A percentile compares a stretch with the other conserved stretches of the same genome.
These are phyloP conservation scores for Iphiclides podalirius DNA, from an alignment of 2,888 invertebrate genomes.

Conservation along the genomic window DNA sequence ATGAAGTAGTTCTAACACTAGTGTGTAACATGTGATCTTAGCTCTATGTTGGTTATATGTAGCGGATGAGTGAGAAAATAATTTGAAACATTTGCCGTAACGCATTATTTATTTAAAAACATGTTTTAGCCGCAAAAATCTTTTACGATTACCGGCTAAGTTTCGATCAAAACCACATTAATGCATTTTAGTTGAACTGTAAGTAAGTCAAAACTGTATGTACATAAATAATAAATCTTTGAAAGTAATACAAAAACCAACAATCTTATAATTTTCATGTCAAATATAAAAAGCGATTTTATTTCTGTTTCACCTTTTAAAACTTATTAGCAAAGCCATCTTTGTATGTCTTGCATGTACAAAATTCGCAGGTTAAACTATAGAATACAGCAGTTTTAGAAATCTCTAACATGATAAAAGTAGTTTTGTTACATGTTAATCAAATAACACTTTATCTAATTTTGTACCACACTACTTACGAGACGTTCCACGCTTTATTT, in stretches of 20 bases:
- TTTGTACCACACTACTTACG: too few species aligned
- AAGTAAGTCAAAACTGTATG: slow-evolving; percentile 46
- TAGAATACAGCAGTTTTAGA: too few species aligned
- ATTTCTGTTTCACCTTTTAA: too few species aligned
- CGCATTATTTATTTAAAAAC: slow-evolving; percentile 37
- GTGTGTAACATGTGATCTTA: slow-evolving; percentile 47
- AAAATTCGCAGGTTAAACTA: too few species aligned
- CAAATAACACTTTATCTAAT: too few species aligned
- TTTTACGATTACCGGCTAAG: slow-evolving; percentile 40
- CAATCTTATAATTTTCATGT: not conserved
- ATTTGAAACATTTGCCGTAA: slow-evolving; percentile 35
- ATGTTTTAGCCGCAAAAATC: slow-evolving; percentile 1
- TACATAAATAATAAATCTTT: slow-evolving; percentile 25
- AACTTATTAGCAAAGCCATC: not conserved
- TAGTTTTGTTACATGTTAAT: too few species aligned
- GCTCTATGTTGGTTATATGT: slow-evolving; percentile 40
- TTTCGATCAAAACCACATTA: slow-evolving; percentile 48
- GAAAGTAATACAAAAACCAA: not conserved
- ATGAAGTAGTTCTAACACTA: slow-evolving; percentile 35
- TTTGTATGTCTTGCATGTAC: too few species aligned
- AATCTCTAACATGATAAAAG: too few species aligned
- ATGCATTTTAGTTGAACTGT: slow-evolving; percentile 68
- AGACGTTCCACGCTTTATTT: too few species aligned
- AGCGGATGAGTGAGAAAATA: slow-evolving; percentile 39
- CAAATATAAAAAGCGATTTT: too few species aligned